Evolutionary conservation across 1,140 invertebrate genomes (phyloP), one percentile per base, ranked within the genome.

Genomic region (Asobara japonica): DNA sequence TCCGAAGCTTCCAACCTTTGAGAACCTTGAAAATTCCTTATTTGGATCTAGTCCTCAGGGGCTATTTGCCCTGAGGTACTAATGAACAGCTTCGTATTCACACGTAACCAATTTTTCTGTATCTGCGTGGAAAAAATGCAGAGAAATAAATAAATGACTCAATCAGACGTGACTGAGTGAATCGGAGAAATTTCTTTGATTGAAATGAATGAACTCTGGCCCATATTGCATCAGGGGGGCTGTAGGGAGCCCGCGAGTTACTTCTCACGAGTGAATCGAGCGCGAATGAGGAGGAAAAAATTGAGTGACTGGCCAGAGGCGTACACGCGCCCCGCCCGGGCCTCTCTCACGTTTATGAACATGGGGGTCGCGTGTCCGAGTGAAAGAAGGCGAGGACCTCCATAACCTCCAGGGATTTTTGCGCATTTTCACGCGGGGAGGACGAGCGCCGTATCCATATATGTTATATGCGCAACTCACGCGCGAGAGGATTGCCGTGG

Each of bases 321-420:
- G 36, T 16, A 65, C 30, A 33, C 20, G 51, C 30, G 56, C 68
- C 30, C 56, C 56, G 60, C 30, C 60, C 62, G 68, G 31, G 56
- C n/a, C 10, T 36, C 31, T 70, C 68, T 70, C 68, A 70, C 68
- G 67, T 69, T 69, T 69, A 60, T 33, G 36, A 38, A 69, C 27
- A 30, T 16, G 20, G 68, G 36, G 68, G 68, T 70, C 68, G 68
- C 68, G 68, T 70, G 68, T 70, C 56, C 60, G 56, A 56, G 22
- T 29, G 66, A 45, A 69, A 31, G 29, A 56, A 38, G 60, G 16
- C 68, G 62, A 70, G 38, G 56, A 70, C 36, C 36, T n/a, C n/a
- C n/a, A n/a, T n/a, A n/a, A n/a, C n/a, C n/a, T n/a, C n/a, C n/a
- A n/a, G 10, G 36, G 36, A 13, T 8, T 38, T 38, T 38, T 38